A percentile compares a stretch with the other conserved stretches of the same genome.
Evolutionary conservation across 2,888 invertebrate genomes (phyloP).

Genomic region (Psylliodes chrysocephalus): DNA sequence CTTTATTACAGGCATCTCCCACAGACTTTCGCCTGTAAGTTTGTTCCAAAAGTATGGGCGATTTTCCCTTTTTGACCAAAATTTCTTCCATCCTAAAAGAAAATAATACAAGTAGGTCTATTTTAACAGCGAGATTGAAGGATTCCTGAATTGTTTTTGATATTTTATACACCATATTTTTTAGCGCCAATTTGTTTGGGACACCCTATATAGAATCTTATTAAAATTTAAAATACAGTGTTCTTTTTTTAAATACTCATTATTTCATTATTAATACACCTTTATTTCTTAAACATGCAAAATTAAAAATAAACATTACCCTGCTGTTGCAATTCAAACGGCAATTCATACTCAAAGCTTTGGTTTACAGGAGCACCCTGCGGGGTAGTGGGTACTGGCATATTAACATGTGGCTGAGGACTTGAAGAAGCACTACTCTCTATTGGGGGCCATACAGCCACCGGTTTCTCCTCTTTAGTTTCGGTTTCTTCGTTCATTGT

Average conservation of each 20-base stretch:
- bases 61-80: conserved; percentile 96
- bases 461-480: conserved; percentile 57
- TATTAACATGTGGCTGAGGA: conserved; percentile 59
- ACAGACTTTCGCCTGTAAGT: conserved; percentile 93
- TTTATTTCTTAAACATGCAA: no score
- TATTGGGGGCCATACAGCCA: conserved; percentile 58
- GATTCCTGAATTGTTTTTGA: neutral
- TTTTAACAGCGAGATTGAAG: no score
- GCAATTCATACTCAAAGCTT: conserved; percentile 67
- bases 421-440: conserved; percentile 55
- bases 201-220: neutral
- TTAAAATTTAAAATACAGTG: neutral
- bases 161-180: neutral
- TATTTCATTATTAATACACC: no score
- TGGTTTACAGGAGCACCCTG: conserved; percentile 67
- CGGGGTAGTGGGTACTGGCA: conserved; percentile 71
- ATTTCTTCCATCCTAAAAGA: conserved; percentile 80
- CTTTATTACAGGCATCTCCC: conserved; percentile 92
- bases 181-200: conserved; percentile 6
- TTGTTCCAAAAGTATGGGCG: conserved; percentile 98
- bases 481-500: conserved; percentile 64
- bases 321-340: conserved; percentile 79
- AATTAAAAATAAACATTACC: conserved; percentile 64
- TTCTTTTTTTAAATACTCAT: no score
- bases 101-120: no score